Evolutionary conservation across 2,888 invertebrate genomes (phyloP).

Genomic region (Caenorhabditis japonica): DNA sequence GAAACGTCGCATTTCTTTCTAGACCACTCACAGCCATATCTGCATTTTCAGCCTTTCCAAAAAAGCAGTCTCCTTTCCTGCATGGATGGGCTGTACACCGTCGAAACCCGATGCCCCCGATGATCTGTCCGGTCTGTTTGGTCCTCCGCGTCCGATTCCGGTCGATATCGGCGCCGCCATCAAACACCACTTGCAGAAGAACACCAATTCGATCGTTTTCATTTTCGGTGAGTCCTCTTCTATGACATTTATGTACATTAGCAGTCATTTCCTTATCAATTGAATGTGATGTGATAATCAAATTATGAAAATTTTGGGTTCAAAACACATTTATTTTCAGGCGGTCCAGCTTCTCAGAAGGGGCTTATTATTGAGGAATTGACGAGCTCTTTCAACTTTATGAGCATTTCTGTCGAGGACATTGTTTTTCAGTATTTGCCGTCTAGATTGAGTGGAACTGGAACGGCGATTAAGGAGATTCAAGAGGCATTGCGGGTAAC

Average conservation of each 20-base stretch:
- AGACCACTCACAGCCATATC: slow-evolving; percentile 1
- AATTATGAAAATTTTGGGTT: too few species aligned
- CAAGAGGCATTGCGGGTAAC: slow-evolving; percentile 67
- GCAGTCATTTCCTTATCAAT: slow-evolving; percentile 1
- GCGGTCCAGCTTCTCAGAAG: slow-evolving; percentile 76
- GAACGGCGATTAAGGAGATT: slow-evolving; percentile 69
- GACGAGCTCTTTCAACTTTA: slow-evolving; percentile 72
- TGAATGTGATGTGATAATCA: background rate
- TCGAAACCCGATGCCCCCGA: slow-evolving; percentile 24
- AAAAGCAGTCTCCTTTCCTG: slow-evolving; percentile 8
- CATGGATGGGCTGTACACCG: slow-evolving; percentile 62
- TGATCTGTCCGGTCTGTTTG: slow-evolving; percentile 32
- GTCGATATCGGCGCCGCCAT: slow-evolving; percentile 56
- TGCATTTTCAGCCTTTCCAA: background rate
- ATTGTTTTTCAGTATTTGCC: slow-evolving; percentile 75
- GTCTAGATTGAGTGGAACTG: slow-evolving; percentile 71
- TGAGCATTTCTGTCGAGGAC: slow-evolving; percentile 71
- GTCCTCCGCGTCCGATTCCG: slow-evolving; percentile 61
- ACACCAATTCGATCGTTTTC: slow-evolving; percentile 65
- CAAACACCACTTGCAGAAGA: slow-evolving; percentile 21
- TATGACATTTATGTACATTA: background rate
- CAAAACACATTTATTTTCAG: slow-evolving; percentile 52
- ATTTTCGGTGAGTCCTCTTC: slow-evolving; percentile 68
- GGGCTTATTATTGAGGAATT: slow-evolving; percentile 75
- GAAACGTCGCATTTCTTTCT: too few species aligned